These are phyloP conservation scores for Eudyptes chrysolophus DNA, from an alignment of 2,113 vertebrate species.

Conservation along the genomic window DNA sequence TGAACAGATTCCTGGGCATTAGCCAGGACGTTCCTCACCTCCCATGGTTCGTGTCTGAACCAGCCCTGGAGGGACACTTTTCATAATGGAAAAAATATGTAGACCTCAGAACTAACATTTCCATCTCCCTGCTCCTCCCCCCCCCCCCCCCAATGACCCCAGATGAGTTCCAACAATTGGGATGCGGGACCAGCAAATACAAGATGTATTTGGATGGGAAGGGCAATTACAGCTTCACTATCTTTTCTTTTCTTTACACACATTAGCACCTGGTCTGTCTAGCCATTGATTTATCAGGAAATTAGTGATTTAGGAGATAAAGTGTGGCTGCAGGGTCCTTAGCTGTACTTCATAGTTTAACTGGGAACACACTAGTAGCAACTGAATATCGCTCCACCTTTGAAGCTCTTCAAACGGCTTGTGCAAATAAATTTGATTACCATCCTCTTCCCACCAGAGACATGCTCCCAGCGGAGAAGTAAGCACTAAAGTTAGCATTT, in stretches of 20 bases:
- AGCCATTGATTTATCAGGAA: background rate
- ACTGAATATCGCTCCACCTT: background rate
- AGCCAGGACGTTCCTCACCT: background rate
- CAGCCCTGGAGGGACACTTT: background rate
- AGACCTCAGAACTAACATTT: background rate
- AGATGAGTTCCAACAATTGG: background rate
- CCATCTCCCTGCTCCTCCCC: background rate
- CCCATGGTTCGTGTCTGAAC: background rate
- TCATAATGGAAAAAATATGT: background rate
- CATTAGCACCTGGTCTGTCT: background rate
- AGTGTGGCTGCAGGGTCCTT: background rate
- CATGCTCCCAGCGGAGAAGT: background rate
- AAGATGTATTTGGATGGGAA: background rate
- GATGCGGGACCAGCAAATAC: background rate
- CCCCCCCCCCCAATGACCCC: background rate
- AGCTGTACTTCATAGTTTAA: background rate
- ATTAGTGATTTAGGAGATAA: background rate
- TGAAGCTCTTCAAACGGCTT: background rate
- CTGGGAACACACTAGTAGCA: background rate
- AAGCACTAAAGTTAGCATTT: background rate
- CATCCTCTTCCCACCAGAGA: background rate
- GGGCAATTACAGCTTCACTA: rapidly evolving
- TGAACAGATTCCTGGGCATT: background rate
- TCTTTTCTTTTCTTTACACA: background rate
- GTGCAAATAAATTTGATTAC: background rate